Evolutionary conservation across 1,140 invertebrate genomes (phyloP), one percentile per base, ranked within the genome.

Genomic region (Forficula auricularia): DNA sequence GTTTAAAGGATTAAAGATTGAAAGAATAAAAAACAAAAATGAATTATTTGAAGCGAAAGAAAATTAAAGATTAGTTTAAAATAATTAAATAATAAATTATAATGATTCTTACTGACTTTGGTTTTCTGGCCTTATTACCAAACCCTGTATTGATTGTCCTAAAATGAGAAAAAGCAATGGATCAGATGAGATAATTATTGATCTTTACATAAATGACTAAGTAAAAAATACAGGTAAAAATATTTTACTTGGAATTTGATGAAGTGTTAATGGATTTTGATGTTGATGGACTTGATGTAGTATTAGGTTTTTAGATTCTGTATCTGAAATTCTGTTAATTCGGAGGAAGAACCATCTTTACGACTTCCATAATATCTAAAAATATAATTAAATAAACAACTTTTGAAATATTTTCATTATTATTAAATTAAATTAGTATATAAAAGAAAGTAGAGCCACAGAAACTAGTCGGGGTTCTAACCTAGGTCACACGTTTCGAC

Each of bases 71-170:
- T 20, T 15, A 44, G 14, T 40, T 36, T n/a, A n/a, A 40, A 38
- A 40, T 20, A 2, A n/a, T n/a, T n/a, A n/a, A n/a, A 42, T 38
- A n/a, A 14, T 49, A 60, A 60, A 68, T 64, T 66, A 72, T 75
- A 70, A 71, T 68, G 74, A 77, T 82, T 85, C 82, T 86, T 88
- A 88, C 83, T 86, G 82, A 86, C 82, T 86, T 88, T 86, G 80
- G 76, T 75, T 72, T n/a, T 78, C 72, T 69, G 70, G 68, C 74
- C 71, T 75, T 71, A 72, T 77, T 79, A 70, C 67, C 68, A 63
- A 68, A 62, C 61, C 63, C 63, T 63, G 63, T 58, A 43, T 37
- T 43, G 49, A 49, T 35, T 48, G 33, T 47, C 49, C 46, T 50
- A 48, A 43, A 45, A 48, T 43, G 47, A n/a, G 54, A 56, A 47